Evolutionary conservation across 2,888 invertebrate species (phyloP).

Genomic region (Drosophila melanosoma): DNA sequence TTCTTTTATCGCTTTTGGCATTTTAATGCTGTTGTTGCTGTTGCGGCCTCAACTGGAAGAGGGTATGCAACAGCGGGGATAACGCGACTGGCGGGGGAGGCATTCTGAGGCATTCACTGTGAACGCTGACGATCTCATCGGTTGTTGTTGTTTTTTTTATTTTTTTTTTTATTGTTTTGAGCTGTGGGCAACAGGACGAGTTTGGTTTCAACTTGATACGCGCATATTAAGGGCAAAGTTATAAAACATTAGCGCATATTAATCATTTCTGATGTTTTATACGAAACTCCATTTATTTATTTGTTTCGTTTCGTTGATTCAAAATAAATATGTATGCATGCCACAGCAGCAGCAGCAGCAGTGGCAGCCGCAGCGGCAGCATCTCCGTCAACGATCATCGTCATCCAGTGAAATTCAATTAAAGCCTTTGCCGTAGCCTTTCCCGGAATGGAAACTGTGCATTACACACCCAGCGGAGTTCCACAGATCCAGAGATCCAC

Average conservation of each 20-base stretch:
- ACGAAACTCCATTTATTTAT: conserved; percentile 71
- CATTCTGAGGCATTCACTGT: conserved; percentile 6
- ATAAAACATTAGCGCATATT: conserved; percentile 78
- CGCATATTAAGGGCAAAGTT: conserved; percentile 76
- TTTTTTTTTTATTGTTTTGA: conserved; percentile 40
- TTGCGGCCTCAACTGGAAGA: conserved; percentile 10
- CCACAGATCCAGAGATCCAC: background rate
- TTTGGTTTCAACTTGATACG: conserved; percentile 43
- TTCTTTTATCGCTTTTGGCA: conserved; percentile 80
- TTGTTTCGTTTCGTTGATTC: conserved; percentile 33
- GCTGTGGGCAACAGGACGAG: conserved; percentile 56
- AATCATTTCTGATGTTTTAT: conserved; percentile 71
- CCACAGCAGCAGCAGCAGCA: background rate
- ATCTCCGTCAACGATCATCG: conserved; percentile 7
- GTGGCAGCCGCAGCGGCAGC: background rate
- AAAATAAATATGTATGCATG: conserved; percentile 27
- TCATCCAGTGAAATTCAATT: conserved; percentile 65
- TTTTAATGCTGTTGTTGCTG: conserved; percentile 64
- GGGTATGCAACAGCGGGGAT: background rate
- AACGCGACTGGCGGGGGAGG: background rate
- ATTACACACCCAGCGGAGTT: conserved; percentile 25
- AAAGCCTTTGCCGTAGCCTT: conserved; percentile 67
- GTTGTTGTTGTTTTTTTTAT: conserved; percentile 24
- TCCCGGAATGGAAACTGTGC: conserved; percentile 48
- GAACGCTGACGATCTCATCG: conserved; percentile 16